A percentile compares a stretch with the other conserved stretches of the same genome.
Evolutionary conservation across 2,797 vertebrate genomes (phyloP).

Genomic region (Paratrypauchen microcephalus): DNA sequence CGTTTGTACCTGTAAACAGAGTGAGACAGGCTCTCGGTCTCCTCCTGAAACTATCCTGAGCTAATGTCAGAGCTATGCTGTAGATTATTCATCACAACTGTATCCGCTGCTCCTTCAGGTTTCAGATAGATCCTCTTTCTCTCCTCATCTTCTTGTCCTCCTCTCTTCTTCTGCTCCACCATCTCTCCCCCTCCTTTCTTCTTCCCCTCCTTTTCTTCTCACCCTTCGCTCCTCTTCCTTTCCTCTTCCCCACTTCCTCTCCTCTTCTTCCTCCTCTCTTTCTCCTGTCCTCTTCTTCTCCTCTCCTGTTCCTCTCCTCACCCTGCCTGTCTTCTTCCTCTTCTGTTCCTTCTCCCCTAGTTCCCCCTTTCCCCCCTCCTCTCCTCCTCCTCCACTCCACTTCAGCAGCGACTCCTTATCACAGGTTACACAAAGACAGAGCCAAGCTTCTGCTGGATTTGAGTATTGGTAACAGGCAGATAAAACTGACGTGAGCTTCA

Average conservation of each 20-base stretch:
- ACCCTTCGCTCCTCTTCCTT: neutral
- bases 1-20: slow-evolving; percentile 1
- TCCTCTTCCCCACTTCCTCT: no score
- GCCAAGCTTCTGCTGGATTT: neutral
- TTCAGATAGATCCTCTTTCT: slow-evolving; percentile 10
- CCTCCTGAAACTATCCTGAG: neutral
- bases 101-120: slow-evolving; percentile 24
- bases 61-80: slow-evolving; percentile 9
- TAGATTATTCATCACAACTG: slow-evolving; percentile 58
- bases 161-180: neutral
- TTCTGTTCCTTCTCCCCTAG: neutral
- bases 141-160: neutral
- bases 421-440: neutral
- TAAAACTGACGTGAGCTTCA: no score
- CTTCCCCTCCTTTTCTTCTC: neutral
- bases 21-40: neutral
- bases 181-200: no score
- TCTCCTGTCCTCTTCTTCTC: neutral
- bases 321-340: neutral
- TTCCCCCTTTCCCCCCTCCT: no score
- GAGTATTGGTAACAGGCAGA: no score
- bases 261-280: neutral
- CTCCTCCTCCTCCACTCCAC: no score
- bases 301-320: no score
- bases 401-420: neutral